A percentile compares a stretch with the other conserved stretches of the same genome.
These are phyloP conservation scores for Macrostomum cliftonense DNA, from an alignment of 2,888 invertebrate genomes.

Conservation along the genomic window DNA sequence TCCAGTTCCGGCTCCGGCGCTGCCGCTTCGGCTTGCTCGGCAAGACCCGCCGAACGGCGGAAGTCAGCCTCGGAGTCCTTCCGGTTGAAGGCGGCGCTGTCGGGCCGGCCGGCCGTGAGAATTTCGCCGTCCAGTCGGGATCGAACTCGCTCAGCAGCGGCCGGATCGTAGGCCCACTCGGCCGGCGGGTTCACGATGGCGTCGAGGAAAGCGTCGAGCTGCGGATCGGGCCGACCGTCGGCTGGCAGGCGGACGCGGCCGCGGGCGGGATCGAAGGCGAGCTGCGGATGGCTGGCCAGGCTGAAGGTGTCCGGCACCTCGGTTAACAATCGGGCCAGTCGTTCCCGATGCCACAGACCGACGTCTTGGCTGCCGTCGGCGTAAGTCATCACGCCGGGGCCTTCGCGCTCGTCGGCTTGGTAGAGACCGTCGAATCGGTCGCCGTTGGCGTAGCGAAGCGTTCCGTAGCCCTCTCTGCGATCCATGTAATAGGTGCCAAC, in stretches of 20 bases:
- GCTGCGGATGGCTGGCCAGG: slow-evolving; percentile 24
- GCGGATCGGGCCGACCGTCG: neutral
- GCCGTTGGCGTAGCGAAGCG: slow-evolving; percentile 24
- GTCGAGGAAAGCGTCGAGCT: slow-evolving; percentile 8
- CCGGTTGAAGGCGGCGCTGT: too few relatives aligned
- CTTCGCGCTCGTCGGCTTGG: slow-evolving; percentile 28
- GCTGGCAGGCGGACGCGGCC: neutral
- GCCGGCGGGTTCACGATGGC: slow-evolving; percentile 15
- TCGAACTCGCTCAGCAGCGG: neutral
- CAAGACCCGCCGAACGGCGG: too few relatives aligned
- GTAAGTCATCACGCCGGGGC: slow-evolving; percentile 32
- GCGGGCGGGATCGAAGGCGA: slow-evolving; percentile 19
- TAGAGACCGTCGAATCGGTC: slow-evolving; percentile 28
- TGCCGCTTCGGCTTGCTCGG: too few relatives aligned
- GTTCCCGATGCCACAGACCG: slow-evolving; percentile 32
- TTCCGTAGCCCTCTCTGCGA: slow-evolving; percentile 33
- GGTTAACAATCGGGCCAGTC: slow-evolving; percentile 25
- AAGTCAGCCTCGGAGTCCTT: too few relatives aligned
- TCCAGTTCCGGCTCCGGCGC: too few relatives aligned
- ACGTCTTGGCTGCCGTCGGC: slow-evolving; percentile 29
- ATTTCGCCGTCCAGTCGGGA: neutral
- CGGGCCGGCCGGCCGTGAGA: neutral
- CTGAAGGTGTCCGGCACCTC: slow-evolving; percentile 22
- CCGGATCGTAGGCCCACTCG: slow-evolving; percentile 15
- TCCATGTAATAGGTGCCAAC: slow-evolving; percentile 33